Conservation (phyloP, 2,888 invertebrate genomes). For the Crepidodera aurea region DNA sequence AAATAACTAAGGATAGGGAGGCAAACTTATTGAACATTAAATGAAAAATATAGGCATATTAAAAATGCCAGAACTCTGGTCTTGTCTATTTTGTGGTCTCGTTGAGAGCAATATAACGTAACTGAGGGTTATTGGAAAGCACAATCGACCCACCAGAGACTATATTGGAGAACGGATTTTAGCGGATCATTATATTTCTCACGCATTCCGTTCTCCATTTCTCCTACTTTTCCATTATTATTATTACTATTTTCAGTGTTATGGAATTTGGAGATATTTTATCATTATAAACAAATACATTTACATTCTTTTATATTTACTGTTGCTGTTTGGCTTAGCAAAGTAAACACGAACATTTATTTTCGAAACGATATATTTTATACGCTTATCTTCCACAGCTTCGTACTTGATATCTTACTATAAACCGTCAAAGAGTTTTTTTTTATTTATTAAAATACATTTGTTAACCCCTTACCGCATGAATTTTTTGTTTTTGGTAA, state of each 20-base stretch:
- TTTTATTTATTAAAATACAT: no score
- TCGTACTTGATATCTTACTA: no score
- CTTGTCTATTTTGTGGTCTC: constrained; percentile 49
- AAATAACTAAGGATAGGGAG: constrained; percentile 37
- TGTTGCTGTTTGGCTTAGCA: no score
- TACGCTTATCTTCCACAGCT: no score
- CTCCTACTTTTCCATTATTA: constrained; percentile 30
- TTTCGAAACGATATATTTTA: no score
- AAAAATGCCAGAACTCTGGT: constrained; percentile 55
- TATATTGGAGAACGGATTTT: constrained; percentile 57
- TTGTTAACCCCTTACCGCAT: no score
- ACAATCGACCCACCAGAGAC: constrained; percentile 42
- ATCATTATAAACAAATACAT: no score
- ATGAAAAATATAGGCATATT: constrained; percentile 59
- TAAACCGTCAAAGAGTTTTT: no score
- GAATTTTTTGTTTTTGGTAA: no score
- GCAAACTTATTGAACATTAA: constrained; percentile 44
- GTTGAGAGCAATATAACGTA: constrained; percentile 52
- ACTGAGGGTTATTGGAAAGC: constrained; percentile 38
- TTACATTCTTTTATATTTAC: no score
- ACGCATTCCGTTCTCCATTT: constrained; percentile 49
- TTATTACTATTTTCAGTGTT: constrained; percentile 30
- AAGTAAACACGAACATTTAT: no score
- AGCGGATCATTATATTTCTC: constrained; percentile 57
- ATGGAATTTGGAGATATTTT: not conserved